Evolutionary conservation across 1,140 invertebrate genomes (phyloP).

Genomic region (Drosophila arizonae): DNA sequence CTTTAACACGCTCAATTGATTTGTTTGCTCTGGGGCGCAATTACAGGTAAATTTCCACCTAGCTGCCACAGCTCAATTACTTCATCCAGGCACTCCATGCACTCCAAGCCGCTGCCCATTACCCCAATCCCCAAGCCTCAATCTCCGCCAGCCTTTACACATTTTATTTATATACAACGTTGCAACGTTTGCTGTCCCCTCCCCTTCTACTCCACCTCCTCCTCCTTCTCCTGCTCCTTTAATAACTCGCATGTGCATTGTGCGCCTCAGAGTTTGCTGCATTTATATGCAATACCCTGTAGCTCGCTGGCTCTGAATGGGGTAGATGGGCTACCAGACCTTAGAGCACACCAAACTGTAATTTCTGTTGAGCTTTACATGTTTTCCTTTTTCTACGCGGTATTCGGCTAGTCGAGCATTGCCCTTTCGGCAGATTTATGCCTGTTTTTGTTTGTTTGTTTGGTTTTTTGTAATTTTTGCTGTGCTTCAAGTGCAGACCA

Average conservation of each 20-base stretch:
- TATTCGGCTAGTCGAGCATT: slow-evolving; percentile 2
- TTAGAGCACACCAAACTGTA: background rate
- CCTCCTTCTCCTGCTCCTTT: too few relatives aligned
- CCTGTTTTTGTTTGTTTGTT: slow-evolving; percentile 10
- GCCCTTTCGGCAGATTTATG: background rate
- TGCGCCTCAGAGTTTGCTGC: slow-evolving; percentile 50
- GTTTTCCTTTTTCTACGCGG: background rate
- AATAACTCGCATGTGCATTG: slow-evolving; percentile 53
- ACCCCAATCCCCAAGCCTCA: background rate
- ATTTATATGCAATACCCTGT: slow-evolving; percentile 22
- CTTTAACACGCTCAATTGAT: slow-evolving; percentile 76
- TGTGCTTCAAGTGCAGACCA: slow-evolving; percentile 51
- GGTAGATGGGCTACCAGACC: too few relatives aligned
- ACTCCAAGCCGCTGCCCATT: slow-evolving; percentile 31
- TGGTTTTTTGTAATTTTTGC: slow-evolving; percentile 39
- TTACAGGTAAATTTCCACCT: slow-evolving; percentile 64
- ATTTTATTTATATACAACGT: slow-evolving; percentile 37
- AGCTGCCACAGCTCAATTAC: slow-evolving; percentile 33
- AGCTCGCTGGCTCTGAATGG: background rate
- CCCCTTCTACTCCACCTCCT: too few relatives aligned
- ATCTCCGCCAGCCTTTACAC: too few relatives aligned
- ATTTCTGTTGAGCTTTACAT: too few relatives aligned
- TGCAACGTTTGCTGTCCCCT: slow-evolving; percentile 34
- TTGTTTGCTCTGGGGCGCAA: slow-evolving; percentile 61
- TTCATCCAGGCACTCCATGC: slow-evolving; percentile 15